These are phyloP conservation scores for Nautilus pompilius DNA, from an alignment of 1,140 invertebrate genomes.

Conservation along the genomic window DNA sequence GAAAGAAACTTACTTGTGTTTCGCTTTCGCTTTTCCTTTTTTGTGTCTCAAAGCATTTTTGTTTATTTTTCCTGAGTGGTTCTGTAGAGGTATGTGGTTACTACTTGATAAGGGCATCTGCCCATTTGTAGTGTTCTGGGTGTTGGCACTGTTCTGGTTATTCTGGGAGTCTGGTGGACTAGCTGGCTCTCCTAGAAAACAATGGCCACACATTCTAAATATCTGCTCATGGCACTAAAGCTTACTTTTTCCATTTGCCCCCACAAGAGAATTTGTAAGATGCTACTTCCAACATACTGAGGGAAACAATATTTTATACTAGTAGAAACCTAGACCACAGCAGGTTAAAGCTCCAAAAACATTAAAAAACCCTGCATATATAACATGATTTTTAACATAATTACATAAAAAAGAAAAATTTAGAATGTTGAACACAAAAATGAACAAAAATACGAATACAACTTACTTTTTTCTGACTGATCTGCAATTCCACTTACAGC, in stretches of 20 bases:
- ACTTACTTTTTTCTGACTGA: constrained; percentile 64
- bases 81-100: constrained; percentile 31
- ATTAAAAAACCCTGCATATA: no score
- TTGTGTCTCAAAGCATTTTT: constrained; percentile 52
- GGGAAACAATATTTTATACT: no score
- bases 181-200: constrained; percentile 63
- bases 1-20: constrained; percentile 50
- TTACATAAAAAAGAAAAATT: no score
- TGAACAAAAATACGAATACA: neutral
- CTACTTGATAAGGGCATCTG: constrained; percentile 34
- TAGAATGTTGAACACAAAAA: no score
- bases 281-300: no score
- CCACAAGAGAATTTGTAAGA: no score
- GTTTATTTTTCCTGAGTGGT: constrained; percentile 53
- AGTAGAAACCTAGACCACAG: no score
- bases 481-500: constrained; percentile 79
- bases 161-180: constrained; percentile 88
- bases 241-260: no score
- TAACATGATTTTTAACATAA: no score
- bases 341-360: no score
- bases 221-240: neutral
- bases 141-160: constrained; percentile 67
- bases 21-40: constrained; percentile 54
- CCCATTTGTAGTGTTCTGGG: constrained; percentile 56
- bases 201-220: constrained; percentile 8